phyloP scores from a whole-genome alignment of 2,113 vertebrate genomes.

The Dicrurus megarhynchus region DNA sequence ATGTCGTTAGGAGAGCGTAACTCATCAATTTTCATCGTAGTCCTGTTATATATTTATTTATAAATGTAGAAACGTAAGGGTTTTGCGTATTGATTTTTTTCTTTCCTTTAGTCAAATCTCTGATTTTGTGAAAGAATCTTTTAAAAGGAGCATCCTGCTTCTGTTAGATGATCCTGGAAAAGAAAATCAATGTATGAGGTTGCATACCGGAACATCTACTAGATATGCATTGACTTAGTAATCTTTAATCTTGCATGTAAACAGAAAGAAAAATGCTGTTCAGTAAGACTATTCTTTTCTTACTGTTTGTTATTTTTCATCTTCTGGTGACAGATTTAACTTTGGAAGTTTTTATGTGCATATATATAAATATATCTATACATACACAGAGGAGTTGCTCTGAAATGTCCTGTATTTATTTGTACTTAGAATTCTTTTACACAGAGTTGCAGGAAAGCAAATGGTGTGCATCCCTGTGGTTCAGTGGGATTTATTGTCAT shows the following conservation, averaged over 20 bases:
- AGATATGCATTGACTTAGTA: neutral
- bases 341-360: neutral
- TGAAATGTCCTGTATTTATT: neutral
- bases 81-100: neutral
- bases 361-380: rapidly evolving
- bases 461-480: neutral
- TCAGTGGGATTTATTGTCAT: neutral
- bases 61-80: neutral
- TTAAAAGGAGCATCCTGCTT: neutral
- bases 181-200: neutral
- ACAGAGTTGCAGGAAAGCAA: neutral
- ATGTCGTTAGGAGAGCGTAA: neutral
- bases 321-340: neutral
- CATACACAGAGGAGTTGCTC: neutral
- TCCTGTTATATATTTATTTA: neutral
- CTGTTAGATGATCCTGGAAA: neutral
- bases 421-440: neutral
- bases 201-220: neutral
- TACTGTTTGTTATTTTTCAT: neutral
- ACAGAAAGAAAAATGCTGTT: neutral
- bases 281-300: neutral
- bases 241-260: slow-evolving; percentile 16
- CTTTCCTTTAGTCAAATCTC: neutral
- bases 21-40: neutral
- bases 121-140: neutral